Conservation (phyloP, 92 coral and sea anemone genomes). For the Epizoanthus fatuus region DNA sequence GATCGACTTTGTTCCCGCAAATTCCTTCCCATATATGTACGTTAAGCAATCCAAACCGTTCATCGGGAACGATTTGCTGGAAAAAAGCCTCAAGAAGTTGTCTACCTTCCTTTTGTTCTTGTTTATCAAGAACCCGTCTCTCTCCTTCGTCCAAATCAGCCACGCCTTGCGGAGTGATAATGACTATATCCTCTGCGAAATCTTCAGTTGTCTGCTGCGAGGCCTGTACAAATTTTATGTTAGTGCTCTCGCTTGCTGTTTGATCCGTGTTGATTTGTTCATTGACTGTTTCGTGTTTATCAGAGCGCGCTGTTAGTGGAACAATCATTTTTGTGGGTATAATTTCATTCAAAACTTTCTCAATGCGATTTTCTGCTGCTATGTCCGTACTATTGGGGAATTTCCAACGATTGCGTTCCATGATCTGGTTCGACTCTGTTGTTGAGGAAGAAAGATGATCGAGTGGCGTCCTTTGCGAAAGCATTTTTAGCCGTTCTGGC, state of each 20-base stretch:
- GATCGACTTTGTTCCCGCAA: conserved; percentile 84
- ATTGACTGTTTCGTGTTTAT: background rate
- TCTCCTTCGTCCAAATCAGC: background rate
- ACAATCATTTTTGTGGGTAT: conserved; percentile 4
- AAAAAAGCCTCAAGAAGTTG: conserved; percentile 79
- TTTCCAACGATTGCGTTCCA: background rate
- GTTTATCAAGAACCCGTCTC: conserved; percentile 40
- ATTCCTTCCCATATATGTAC: conserved; percentile 89
- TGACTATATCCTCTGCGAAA: conserved; percentile 48
- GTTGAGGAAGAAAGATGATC: conserved; percentile 4
- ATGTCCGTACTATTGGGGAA: background rate
- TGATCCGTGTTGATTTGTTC: conserved; percentile 7
- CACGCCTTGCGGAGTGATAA: conserved; percentile 70
- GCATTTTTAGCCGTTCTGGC: background rate
- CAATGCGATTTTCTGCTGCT: background rate
- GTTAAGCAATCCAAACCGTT: conserved; percentile 79
- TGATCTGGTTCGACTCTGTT: background rate
- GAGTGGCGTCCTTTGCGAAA: background rate
- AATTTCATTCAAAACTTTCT: conserved; percentile 13
- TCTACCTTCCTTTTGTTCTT: conserved; percentile 65
- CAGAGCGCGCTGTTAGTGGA: conserved; percentile 9
- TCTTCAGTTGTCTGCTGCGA: background rate
- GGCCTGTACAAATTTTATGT: background rate
- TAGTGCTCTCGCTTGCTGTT: background rate
- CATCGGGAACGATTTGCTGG: conserved; percentile 82